phyloP scores from a whole-genome alignment of 1,140 invertebrate genomes.

The Arion vulgaris region DNA sequence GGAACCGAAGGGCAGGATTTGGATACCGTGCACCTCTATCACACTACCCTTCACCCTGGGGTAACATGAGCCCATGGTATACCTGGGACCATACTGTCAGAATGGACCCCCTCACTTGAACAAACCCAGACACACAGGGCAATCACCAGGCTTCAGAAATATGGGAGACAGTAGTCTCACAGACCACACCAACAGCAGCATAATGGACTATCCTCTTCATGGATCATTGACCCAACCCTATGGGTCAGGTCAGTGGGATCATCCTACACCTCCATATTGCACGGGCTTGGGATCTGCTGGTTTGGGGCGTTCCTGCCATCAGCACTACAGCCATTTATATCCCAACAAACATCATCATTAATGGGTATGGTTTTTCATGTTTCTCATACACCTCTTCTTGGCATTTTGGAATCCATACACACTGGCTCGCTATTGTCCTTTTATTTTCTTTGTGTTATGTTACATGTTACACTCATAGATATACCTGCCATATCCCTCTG shows the following conservation, averaged over 20 bases:
- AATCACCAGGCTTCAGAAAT: neutral
- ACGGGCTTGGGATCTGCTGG: slow-evolving; percentile 23
- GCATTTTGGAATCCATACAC: slow-evolving; percentile 28
- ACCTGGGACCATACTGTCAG: neutral
- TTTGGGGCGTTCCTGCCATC: neutral
- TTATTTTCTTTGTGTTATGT: slow-evolving; percentile 11
- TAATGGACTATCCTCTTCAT: neutral
- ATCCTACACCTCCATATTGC: slow-evolving; percentile 15
- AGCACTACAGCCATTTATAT: slow-evolving; percentile 17
- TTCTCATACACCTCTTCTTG: slow-evolving; percentile 11
- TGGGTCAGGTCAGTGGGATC: slow-evolving; percentile 38
- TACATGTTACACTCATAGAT: neutral
- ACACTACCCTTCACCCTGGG: neutral
- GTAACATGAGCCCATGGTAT: neutral
- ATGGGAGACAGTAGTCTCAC: neutral
- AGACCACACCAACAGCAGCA: neutral
- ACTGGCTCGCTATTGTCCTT: slow-evolving; percentile 14
- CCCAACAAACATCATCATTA: slow-evolving; percentile 34
- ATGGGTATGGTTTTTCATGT: slow-evolving; percentile 35
- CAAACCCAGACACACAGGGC: neutral
- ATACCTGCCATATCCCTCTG: neutral
- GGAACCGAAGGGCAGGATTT: neutral
- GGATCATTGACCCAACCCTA: slow-evolving; percentile 9
- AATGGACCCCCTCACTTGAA: slow-evolving; percentile 1
- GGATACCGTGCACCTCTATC: neutral